Evolutionary conservation across 2,113 vertebrate species (phyloP), one percentile per base, ranked within the genome.

Genomic region (Oreocharis arfaki): DNA sequence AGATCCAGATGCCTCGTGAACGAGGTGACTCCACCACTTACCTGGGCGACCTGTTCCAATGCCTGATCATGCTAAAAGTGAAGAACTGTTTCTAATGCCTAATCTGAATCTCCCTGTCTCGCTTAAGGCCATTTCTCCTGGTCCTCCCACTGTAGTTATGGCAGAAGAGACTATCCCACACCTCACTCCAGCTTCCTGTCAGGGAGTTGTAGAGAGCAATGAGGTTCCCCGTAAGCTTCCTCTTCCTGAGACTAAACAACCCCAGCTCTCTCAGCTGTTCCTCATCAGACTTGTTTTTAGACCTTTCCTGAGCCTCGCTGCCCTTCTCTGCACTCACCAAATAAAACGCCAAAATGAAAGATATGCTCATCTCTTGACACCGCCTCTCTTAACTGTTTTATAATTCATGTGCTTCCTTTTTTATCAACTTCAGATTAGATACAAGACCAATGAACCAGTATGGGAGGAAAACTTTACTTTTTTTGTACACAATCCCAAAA

Each of bases 381-480:
- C 0, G 5, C 17, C 17, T 32, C 28, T 32, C 10, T 53, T 53
- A 53, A 69, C 10, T 41, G 9, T 30, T 87, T n/a, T 37, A 18
- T 60, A 59, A 81, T 74, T 61, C 37, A 7, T 41, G 26, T 35
- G 27, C 32, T 67, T 88, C 13, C 19, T 82, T 22, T 91, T 78
- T 59, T 53, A 42, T 78, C 50, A 52, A 85, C 92, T 87, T 77
- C 63, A 99, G 99, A 99, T 97, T 87, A 98, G 98, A 33, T 99
- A 99, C 80, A 99, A 99, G 97, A 99, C 99, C 87, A 98, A 97
- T 47, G 99, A 99, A 46, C 99, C 99, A 1, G 98, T 99, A 7
- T 99, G 99, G 99, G 99, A 99, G 86, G 99, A 99, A 81, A 94
- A 98, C 27, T 99, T 99, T 86, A 99, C 98, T 74, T 99, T 99